A percentile compares a stretch with the other conserved stretches of the same genome.
These are phyloP conservation scores for Anguilla megastoma DNA, from an alignment of 2,797 vertebrate genomes.

Conservation along the genomic window DNA sequence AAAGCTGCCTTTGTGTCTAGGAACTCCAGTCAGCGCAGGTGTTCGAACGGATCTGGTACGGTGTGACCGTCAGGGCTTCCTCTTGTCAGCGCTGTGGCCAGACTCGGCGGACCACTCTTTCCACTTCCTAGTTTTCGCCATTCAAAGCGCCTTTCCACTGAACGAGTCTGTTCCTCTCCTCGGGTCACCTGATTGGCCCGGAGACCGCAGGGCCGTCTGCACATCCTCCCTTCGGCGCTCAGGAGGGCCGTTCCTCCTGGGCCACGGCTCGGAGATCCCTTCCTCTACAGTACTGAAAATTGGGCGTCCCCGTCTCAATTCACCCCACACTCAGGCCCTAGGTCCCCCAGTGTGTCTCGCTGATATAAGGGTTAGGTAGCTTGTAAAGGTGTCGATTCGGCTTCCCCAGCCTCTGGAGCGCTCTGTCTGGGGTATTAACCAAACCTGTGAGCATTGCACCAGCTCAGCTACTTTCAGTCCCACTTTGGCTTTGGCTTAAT, in stretches of 20 bases:
- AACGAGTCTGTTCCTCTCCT: background rate
- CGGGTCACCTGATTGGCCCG: background rate
- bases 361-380: background rate
- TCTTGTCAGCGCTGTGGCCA: background rate
- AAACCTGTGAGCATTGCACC: background rate
- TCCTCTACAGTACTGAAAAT: background rate
- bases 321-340: background rate
- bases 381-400: background rate
- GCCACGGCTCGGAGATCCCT: background rate
- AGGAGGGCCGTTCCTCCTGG: background rate
- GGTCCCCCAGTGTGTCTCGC: background rate
- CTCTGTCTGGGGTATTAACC: background rate
- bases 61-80: background rate
- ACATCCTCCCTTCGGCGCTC: background rate
- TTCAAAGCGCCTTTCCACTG: background rate
- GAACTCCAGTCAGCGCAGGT: background rate
- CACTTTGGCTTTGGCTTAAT: background rate
- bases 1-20: constrained; percentile 19
- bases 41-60: background rate
- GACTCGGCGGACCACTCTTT: background rate
- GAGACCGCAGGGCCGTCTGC: background rate
- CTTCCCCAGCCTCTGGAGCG: background rate
- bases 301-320: background rate
- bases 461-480: background rate
- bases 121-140: constrained; percentile 10